Base-by-base conservation (phyloP, 64 coral and sea anemone genomes). In the Hydrozoanthus tunicans region DNA sequence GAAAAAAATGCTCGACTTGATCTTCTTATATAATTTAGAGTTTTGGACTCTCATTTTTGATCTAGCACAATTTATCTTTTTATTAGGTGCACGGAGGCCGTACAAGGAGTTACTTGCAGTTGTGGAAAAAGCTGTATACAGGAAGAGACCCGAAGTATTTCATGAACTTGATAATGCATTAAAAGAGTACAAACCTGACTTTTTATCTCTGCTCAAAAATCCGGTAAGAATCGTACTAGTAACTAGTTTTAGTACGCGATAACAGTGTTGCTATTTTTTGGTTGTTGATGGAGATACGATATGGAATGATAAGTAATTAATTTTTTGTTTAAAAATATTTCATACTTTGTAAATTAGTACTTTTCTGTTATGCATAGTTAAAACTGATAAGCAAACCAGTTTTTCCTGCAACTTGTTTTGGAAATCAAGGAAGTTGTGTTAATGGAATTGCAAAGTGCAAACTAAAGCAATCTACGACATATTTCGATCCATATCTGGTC, bases 151-250 rank as follows among this genome's bases (percentile, higher is more conserved):
- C 3, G 97, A 96, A 85, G 91, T 81, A 58, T 92, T 84, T 75
- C 92, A 99, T 64, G 97, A 99, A 74, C 59, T 99, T 57, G 97
- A 96, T 74, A 65, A 82, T 32, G 92, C 92, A 5, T 82, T 99
- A 59, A 96, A 94, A 72, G 93, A 93, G 71, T 99, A 94, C 64
- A 99, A 99, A 81, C 92, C 94, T 6, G 97, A 96, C 73, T 94
- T 99, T 63, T 86, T 94, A 5, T 89, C 92, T 79, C 77, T 95
- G 9, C 76, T 99, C 65, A 99, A 95, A 94, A 99, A 95, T 71
- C 97, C 97, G 68, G 97, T 99, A 90, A 77, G 94, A 62, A 1
- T 56, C 58, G 27, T 43, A 43, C 51, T n/a, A 14, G 0, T 62
- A 32, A 6, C 5, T 58, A 53, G 4, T 57, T 14, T 71, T 86